Evolutionary conservation across 2,797 vertebrate genomes (phyloP), one percentile per base, ranked within the genome.

Genomic region (Ctenopoma multispine): DNA sequence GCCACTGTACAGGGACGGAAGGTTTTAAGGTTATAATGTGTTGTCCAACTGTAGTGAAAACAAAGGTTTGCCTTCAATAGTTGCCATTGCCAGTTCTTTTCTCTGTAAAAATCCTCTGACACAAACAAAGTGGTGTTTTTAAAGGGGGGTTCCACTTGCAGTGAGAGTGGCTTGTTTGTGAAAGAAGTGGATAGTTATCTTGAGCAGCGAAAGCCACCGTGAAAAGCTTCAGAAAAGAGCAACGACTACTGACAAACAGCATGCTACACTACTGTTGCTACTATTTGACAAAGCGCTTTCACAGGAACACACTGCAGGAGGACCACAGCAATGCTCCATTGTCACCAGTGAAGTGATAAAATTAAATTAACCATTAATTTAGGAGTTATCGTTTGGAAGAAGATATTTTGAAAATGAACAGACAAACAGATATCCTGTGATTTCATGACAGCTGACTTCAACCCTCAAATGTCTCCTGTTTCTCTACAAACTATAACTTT

Each of bases 341-440:
- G 68, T 79, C 53, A 2, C 34, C 47, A 41, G 5, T 1, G 24
- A 66, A 75, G 61, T 72, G 56, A 48, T 34, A 60, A 74, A 63
- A 80, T 61, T 9, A 47, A 72, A 80, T 79, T 64, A 76, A 58
- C 61, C 41, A 53, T 58, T 56, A 72, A 59, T 67, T 47, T 70
- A 34, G 2, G 47, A 78, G 54, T 65, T 50, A 63, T 67, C 15
- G 8, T 57, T 75, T 75, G 71, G 60, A 72, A 48, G 46, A 53
- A 46, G 17, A 57, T 14, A 21, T 47, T 48, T 41, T 41, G 14
- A 62, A 34, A 64, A 58, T 40, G 40, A 15, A 43, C 62, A 77
- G 56, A 75, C 48, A 34, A 44, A 47, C 71, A 77, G 3, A 77
- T 34, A 48, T 67, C 66, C 49, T 73, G 63, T 67, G 76, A 75